Evolutionary conservation across 2,888 invertebrate genomes (phyloP).

Genomic region (Synergus laeviventris): DNA sequence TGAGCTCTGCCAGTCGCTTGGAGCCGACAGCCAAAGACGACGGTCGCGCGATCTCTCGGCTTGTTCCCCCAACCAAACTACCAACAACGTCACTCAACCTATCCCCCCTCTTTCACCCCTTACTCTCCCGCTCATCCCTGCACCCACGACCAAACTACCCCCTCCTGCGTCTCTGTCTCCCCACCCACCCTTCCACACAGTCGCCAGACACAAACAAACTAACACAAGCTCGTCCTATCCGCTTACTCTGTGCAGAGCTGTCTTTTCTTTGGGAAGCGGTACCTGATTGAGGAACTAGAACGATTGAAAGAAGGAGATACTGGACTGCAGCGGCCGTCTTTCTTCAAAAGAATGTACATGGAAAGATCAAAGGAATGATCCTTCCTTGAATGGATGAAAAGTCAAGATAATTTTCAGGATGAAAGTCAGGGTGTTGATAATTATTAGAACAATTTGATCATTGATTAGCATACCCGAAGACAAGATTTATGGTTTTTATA

Average conservation of each 20-base stretch:
- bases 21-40: constrained; percentile 75
- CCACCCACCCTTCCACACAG: constrained; percentile 75
- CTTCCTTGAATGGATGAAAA: neutral
- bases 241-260: constrained; percentile 47
- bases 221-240: constrained; percentile 53
- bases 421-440: no score
- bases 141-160: constrained; percentile 58
- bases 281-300: constrained; percentile 42
- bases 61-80: constrained; percentile 64
- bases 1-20: constrained; percentile 78
- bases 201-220: constrained; percentile 54
- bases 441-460: neutral
- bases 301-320: constrained; percentile 25
- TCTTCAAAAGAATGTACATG: no score
- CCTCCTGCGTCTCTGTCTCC: constrained; percentile 76
- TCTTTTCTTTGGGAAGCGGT: constrained; percentile 45
- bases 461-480: neutral
- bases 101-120: constrained; percentile 55
- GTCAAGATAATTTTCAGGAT: constrained; percentile 45
- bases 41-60: constrained; percentile 79
- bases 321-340: neutral
- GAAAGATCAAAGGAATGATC: neutral
- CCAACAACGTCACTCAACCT: constrained; percentile 50
- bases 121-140: constrained; percentile 71
- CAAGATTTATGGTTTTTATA: neutral